These are phyloP conservation scores for Synergus japonicus DNA, from an alignment of 2,888 invertebrate genomes.

Conservation along the genomic window DNA sequence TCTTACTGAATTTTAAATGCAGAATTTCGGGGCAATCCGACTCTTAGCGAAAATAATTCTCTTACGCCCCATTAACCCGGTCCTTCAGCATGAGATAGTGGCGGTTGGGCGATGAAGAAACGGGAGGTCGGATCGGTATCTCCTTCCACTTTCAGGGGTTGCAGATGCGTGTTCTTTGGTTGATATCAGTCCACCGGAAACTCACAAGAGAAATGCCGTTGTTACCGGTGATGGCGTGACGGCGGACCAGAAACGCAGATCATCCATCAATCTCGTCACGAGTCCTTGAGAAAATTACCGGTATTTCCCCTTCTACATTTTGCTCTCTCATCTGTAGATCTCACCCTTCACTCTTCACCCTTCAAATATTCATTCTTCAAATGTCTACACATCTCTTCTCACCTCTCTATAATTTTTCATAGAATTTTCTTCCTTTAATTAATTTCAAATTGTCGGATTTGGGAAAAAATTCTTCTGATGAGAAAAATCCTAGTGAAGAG, in stretches of 20 bases:
- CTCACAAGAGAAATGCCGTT: constrained; percentile 15
- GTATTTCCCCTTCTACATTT: neutral
- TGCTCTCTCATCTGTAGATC: neutral
- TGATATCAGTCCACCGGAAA: constrained; percentile 20
- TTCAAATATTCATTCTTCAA: neutral
- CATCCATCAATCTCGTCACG: constrained; percentile 31
- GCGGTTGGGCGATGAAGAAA: constrained; percentile 9
- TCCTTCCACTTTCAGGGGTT: constrained; percentile 7
- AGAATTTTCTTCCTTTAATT: no score
- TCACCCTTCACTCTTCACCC: neutral
- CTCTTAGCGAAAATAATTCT: constrained; percentile 35
- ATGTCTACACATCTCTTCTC: neutral
- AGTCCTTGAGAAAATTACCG: neutral
- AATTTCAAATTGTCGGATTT: neutral
- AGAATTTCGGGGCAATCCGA: constrained; percentile 14
- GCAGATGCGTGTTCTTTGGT: constrained; percentile 31
- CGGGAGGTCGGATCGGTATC: constrained; percentile 25
- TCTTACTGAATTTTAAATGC: constrained; percentile 19
- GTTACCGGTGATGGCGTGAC: constrained; percentile 26
- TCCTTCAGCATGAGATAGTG: constrained; percentile 37
- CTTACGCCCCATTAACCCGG: constrained; percentile 24
- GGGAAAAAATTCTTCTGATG: neutral
- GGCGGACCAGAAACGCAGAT: constrained; percentile 25
- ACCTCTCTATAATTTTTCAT: neutral
- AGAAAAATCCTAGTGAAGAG: neutral